Base-by-base conservation (phyloP, 2,113 vertebrate species). In the Ammodytes dubius region DNA sequence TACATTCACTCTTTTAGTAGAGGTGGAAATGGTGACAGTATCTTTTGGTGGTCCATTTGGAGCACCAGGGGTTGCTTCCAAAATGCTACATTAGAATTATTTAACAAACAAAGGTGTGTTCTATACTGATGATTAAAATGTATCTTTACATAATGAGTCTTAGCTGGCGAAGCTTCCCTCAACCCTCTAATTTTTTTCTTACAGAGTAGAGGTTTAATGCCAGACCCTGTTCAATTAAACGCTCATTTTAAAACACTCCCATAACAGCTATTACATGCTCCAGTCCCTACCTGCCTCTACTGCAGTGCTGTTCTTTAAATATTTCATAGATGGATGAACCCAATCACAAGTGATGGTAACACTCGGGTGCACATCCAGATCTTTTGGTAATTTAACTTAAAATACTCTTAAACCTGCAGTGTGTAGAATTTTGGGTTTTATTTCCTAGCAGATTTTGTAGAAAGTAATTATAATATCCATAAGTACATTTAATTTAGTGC, bases 321-420 rank as follows among this genome's bases (percentile, higher is more conserved):
- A n/a, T 63, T 70, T 69, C 27, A 68, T 4, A 49, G 7, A 35
- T 14, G 54, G 53, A 59, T 71, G 50, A 79, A 68, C 63, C 52
- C 46, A 60, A 47, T 42, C 19, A 17, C 61, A 70, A 10, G 19
- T 63, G 53, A 74, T 49, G 9, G 46, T 42, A 81, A 79, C 56
- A 59, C 70, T 76, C 46, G 35, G 45, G 15, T 45, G 45, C 40
- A 71, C n/a, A 15, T 64, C 65, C 56, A 13, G 12, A 35, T 64
- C 66, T 61, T 43, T 61, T 49, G 4, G 35, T 91, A 70, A 91
- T 88, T 91, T 88, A 90, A 83, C 81, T 81, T 71, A 43, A 74
- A 80, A 67, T 42, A 13, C 13, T 81, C 49, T 27, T 27, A 27
- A 27, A 27, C 27, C 27, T 1, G 27, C 27, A 27, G 27, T 27